Evolutionary conservation across 1,140 invertebrate species (phyloP), one percentile per base, ranked within the genome.

Genomic region (Dendrolimus punctatus): DNA sequence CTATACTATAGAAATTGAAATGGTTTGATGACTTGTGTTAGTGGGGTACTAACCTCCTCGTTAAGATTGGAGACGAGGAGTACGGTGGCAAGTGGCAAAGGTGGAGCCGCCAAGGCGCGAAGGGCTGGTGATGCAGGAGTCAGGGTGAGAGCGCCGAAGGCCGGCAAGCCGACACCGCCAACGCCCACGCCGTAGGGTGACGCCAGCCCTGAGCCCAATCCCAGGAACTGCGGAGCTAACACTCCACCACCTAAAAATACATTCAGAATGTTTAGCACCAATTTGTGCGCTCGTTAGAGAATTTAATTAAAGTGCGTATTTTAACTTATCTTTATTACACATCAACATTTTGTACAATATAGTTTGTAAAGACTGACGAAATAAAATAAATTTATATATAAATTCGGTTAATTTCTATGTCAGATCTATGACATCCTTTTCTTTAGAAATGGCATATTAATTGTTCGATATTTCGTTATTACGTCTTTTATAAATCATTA

Each of bases 21-120:
- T 23, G 23, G 23, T 23, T 23, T 23, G 23, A 23, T 23, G 23
- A 23, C 23, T 23, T 23, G 23, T 23, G 23, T 8, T 49, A 40
- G 45, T 44, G 6, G 10, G 41, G 47, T 68, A 89, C 89, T 89
- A 88, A 96, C 95, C 94, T 97, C 95, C 87, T 97, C 95, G 85
- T 96, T 96, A 56, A 97, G 90, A 86, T 96, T 96, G 83, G 93
- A 95, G 68, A 97, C 95, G 42, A 96, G 92, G 42, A 97, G 88
- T 3, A 97, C 95, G 53, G 94, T 96, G 39, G 94, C 93, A 0
- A 91, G 88, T 49, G 88, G 89, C 43, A 92, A 68, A 6, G 90
- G 90, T 8, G 90, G 89, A 5, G 90, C 89, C 10, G 90, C 83
- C 46, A 92, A 86, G n/a, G 90, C 90, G 49, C 91, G 89, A 46